Conservation (phyloP, 2,113 vertebrate genomes). For the Carassius gibelio region DNA sequence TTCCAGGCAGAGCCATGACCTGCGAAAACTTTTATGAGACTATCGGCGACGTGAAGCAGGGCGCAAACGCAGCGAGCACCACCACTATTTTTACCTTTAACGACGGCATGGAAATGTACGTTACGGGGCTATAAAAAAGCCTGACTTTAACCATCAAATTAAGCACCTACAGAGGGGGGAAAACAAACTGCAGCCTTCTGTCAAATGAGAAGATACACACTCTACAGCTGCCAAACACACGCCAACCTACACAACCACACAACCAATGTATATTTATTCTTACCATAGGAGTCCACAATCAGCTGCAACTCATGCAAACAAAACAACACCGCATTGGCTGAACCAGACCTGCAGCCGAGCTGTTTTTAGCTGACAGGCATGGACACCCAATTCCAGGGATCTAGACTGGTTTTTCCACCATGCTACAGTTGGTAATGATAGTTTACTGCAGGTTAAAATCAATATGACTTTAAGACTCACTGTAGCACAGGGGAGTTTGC, state of each 20-base stretch:
- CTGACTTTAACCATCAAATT: background rate
- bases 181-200: constrained; percentile 3
- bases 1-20: constrained; percentile 64
- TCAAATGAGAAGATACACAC: constrained; percentile 12
- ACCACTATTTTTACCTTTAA: constrained; percentile 82
- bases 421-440: background rate
- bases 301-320: constrained; percentile 6
- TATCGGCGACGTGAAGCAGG: constrained; percentile 77
- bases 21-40: constrained; percentile 79
- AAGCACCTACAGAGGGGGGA: background rate
- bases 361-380: background rate
- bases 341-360: background rate
- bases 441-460: background rate
- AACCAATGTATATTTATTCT: constrained; percentile 20
- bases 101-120: constrained; percentile 83
- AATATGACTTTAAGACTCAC: background rate
- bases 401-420: background rate
- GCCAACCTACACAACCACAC: constrained; percentile 5
- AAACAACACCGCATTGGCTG: constrained; percentile 13
- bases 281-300: constrained; percentile 6
- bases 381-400: background rate
- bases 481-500: background rate
- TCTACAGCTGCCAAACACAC: constrained; percentile 19
- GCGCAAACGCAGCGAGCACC: constrained; percentile 70
- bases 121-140: constrained; percentile 75